Evolutionary conservation across 2,113 vertebrate species (phyloP).

Genomic region (Nesogale talazaci): DNA sequence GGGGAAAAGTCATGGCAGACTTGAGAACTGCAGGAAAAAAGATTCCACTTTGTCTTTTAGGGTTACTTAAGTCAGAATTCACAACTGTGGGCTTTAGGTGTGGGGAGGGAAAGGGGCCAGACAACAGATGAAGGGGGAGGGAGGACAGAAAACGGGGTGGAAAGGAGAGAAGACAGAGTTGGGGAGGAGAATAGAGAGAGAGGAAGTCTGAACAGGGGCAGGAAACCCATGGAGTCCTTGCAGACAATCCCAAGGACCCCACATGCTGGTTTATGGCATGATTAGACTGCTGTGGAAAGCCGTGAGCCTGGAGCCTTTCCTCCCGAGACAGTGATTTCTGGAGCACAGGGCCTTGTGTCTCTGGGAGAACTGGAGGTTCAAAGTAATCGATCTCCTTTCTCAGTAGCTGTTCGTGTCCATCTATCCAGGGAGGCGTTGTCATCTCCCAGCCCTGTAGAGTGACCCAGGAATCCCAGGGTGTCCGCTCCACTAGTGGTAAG

Average conservation of each 20-base stretch:
- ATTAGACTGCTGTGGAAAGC: neutral
- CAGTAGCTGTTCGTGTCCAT: neutral
- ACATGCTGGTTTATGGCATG: accelerated
- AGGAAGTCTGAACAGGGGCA: neutral
- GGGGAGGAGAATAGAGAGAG: too few species aligned
- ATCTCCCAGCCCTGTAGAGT: accelerated
- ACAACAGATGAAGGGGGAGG: too few species aligned
- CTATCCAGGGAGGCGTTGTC: neutral
- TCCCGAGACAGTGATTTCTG: neutral
- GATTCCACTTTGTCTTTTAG: too few species aligned
- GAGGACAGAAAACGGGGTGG: neutral
- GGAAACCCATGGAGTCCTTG: accelerated
- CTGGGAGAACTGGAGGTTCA: too few species aligned
- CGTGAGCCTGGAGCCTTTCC: neutral
- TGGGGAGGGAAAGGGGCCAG: neutral
- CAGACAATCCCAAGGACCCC: too few species aligned
- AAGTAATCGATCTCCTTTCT: neutral
- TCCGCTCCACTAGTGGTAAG: accelerated
- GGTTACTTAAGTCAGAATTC: too few species aligned
- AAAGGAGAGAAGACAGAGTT: accelerated
- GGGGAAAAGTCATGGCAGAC: too few species aligned
- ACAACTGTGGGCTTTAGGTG: too few species aligned
- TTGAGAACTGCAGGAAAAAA: too few species aligned
- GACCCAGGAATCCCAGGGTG: neutral
- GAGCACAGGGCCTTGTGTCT: neutral